Evolutionary conservation across 2,113 vertebrate genomes (phyloP).

Genomic region (Taurulus bubalis): DNA sequence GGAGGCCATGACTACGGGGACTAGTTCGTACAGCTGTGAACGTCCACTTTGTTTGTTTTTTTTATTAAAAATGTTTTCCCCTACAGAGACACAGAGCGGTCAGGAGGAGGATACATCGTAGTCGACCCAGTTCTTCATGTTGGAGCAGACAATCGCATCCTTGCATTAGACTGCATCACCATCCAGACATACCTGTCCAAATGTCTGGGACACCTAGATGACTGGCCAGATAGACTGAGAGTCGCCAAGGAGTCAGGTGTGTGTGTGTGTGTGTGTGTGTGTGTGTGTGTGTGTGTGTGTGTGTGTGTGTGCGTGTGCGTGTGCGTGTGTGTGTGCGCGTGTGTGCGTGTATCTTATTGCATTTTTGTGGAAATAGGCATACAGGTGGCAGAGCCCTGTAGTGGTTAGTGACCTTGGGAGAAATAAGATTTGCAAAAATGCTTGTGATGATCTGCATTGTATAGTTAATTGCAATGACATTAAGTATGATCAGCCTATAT

Average conservation of each 20-base stretch:
- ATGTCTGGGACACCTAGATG: slow-evolving; percentile 72
- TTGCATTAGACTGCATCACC: slow-evolving; percentile 75
- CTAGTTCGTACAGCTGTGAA: too few relatives aligned
- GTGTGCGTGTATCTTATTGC: not conserved
- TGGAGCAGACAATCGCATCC: slow-evolving; percentile 62
- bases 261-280: too few relatives aligned
- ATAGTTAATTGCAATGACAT: too few relatives aligned
- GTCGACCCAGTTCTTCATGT: slow-evolving; percentile 73
- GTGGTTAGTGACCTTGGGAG: not conserved
- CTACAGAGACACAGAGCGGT: slow-evolving; percentile 52
- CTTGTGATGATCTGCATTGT: too few relatives aligned
- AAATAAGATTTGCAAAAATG: not conserved
- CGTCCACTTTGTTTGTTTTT: not conserved
- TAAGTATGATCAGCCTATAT: too few relatives aligned
- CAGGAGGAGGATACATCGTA: slow-evolving; percentile 69
- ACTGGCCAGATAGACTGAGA: slow-evolving; percentile 70
- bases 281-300: too few relatives aligned
- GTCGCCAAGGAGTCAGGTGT: slow-evolving; percentile 76
- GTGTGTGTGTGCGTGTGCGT: too few relatives aligned
- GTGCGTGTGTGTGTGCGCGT: too few relatives aligned
- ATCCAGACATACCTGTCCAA: slow-evolving; percentile 81
- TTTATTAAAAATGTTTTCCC: fast-evolving
- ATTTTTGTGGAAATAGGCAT: not conserved
- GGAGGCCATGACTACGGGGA: too few relatives aligned
- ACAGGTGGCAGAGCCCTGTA: not conserved